Percentiles rank a stretch among this genome's conserved stretches.
Conservation (phyloP, 2,797 vertebrate genomes). For the Tamandua tetradactyla region DNA sequence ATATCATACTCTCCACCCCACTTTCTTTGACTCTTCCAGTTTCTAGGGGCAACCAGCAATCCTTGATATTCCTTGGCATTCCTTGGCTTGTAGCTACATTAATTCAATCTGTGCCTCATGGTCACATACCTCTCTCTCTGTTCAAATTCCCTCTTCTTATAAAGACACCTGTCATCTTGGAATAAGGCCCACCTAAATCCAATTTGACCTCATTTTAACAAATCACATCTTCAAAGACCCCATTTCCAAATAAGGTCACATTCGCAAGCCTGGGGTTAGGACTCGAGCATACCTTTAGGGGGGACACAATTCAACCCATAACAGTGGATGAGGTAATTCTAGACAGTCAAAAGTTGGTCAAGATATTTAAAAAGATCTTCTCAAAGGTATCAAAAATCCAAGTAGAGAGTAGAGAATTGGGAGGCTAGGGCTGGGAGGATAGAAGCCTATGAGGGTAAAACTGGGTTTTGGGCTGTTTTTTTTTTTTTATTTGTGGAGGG, state of each 20-base stretch:
- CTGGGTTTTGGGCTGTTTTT: background rate
- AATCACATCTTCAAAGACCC: too few relatives aligned
- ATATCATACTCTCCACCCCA: fast-evolving
- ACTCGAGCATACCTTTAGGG: too few relatives aligned
- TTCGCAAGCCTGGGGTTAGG: too few relatives aligned
- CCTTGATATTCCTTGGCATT: background rate
- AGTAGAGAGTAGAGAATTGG: background rate
- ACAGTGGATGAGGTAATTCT: background rate
- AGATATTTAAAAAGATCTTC: background rate
- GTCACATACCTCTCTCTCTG: too few relatives aligned
- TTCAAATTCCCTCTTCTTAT: too few relatives aligned
- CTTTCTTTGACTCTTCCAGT: background rate
- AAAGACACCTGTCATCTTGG: too few relatives aligned
- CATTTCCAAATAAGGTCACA: too few relatives aligned
- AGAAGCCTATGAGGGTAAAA: background rate
- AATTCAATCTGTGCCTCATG: too few relatives aligned
- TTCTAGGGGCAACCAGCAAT: too few relatives aligned
- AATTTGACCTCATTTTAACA: too few relatives aligned
- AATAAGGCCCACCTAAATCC: too few relatives aligned
- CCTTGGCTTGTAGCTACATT: background rate
- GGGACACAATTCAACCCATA: background rate
- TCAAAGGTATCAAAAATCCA: background rate
- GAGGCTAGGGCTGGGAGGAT: background rate
- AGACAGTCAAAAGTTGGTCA: background rate
- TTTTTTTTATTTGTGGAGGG: background rate